Conservation (phyloP, 2,888 invertebrate species). For the Orchesellides sinensis region DNA sequence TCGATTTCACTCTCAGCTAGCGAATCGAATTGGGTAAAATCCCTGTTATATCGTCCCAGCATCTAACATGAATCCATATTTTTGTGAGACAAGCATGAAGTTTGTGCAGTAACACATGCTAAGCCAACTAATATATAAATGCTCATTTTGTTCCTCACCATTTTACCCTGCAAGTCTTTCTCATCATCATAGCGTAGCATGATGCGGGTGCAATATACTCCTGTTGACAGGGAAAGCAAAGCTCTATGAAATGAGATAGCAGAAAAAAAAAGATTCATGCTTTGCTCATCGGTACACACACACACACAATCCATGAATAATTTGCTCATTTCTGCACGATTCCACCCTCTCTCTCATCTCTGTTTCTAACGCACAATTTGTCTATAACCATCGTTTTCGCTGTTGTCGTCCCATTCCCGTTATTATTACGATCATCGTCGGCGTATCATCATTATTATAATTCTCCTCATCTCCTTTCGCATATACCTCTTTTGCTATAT, state of each 20-base stretch:
- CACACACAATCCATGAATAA: slow-evolving; percentile 59
- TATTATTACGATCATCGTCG: slow-evolving; percentile 40
- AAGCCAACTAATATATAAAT: slow-evolving; percentile 20
- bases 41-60: slow-evolving; percentile 33
- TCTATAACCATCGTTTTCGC: background rate
- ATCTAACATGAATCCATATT: background rate
- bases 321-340: slow-evolving; percentile 64
- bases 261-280: slow-evolving; percentile 47
- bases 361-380: background rate
- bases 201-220: slow-evolving; percentile 22
- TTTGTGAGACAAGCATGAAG: too few species aligned
- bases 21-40: slow-evolving; percentile 65
- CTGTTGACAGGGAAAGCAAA: slow-evolving; percentile 53
- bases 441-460: slow-evolving; percentile 49
- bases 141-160: slow-evolving; percentile 40
- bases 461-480: slow-evolving; percentile 19
- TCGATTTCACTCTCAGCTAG: slow-evolving; percentile 60
- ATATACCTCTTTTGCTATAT: slow-evolving; percentile 16
- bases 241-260: slow-evolving; percentile 39
- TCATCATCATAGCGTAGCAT: background rate
- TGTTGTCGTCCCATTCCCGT: slow-evolving; percentile 17
- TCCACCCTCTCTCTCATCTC: slow-evolving; percentile 35
- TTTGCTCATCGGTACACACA: slow-evolving; percentile 45
- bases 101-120: slow-evolving; percentile 5
- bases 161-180: too few species aligned